phyloP scores from a whole-genome alignment of 2,113 vertebrate species.

The Pseudorasbora parva region DNA sequence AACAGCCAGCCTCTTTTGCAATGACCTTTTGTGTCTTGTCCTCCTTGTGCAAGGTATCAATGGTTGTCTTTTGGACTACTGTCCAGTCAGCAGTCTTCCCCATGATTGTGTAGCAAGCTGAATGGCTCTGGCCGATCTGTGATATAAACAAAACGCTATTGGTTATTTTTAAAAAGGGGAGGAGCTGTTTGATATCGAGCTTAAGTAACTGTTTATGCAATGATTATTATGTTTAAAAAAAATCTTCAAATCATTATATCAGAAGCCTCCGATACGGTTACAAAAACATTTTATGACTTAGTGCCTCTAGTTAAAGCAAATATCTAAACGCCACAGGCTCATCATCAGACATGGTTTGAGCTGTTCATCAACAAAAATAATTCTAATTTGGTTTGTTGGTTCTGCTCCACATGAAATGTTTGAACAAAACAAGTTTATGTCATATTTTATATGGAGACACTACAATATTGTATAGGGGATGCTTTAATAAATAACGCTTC shows the following conservation, averaged over 20 bases:
- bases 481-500: not conserved
- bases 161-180: no score
- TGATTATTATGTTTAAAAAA: not conserved
- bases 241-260: no score
- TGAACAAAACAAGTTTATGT: not conserved
- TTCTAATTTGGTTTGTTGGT: not conserved
- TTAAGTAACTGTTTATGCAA: not conserved
- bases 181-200: no score
- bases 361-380: not conserved
- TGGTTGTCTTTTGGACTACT: no score
- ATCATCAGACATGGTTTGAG: not conserved
- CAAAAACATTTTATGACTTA: no score
- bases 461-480: not conserved
- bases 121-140: no score
- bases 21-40: no score
- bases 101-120: no score
- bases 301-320: not conserved
- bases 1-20: no score
- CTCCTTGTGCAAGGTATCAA: no score
- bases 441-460: not conserved
- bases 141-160: no score
- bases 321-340: not conserved
- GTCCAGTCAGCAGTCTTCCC: no score
- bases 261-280: not conserved
- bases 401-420: not conserved